Evolutionary conservation across 1,140 invertebrate genomes (phyloP).

Genomic region (Leptopilina clavipes): DNA sequence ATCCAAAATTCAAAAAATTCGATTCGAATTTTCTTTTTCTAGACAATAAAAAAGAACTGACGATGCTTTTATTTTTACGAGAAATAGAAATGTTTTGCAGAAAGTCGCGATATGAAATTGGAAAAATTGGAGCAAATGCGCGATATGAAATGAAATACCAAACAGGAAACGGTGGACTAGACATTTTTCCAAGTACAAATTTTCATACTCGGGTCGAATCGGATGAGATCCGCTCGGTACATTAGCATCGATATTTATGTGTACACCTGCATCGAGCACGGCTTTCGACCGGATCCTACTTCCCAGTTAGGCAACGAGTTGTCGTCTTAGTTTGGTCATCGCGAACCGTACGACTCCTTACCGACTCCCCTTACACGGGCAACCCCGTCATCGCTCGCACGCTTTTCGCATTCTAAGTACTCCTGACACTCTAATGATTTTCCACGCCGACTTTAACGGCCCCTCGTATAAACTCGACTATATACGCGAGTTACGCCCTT

Average conservation of each 20-base stretch:
- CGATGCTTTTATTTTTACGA: too few relatives aligned
- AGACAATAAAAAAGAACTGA: too few relatives aligned
- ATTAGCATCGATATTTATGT: constrained; percentile 75
- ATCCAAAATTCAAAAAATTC: too few relatives aligned
- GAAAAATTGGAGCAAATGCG: constrained; percentile 7
- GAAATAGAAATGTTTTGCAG: constrained; percentile 4
- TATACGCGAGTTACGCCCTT: not conserved
- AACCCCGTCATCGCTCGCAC: constrained; percentile 73
- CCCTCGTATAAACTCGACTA: not conserved
- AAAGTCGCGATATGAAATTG: not conserved
- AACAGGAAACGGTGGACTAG: constrained; percentile 29
- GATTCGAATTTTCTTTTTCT: too few relatives aligned
- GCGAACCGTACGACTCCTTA: constrained; percentile 68
- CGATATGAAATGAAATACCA: constrained; percentile 28
- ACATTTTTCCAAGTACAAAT: constrained; percentile 49
- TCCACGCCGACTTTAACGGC: constrained; percentile 57
- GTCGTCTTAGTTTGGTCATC: constrained; percentile 74
- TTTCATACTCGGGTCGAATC: constrained; percentile 48
- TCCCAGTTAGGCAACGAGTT: constrained; percentile 72
- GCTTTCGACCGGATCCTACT: constrained; percentile 74
- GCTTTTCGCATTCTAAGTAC: constrained; percentile 73
- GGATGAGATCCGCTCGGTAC: constrained; percentile 53
- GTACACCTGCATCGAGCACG: constrained; percentile 70
- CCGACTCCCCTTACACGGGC: constrained; percentile 71
- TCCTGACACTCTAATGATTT: constrained; percentile 64